Evolutionary conservation across 2,797 vertebrate genomes (phyloP).

Genomic region (Catamblyrhynchus diadema): DNA sequence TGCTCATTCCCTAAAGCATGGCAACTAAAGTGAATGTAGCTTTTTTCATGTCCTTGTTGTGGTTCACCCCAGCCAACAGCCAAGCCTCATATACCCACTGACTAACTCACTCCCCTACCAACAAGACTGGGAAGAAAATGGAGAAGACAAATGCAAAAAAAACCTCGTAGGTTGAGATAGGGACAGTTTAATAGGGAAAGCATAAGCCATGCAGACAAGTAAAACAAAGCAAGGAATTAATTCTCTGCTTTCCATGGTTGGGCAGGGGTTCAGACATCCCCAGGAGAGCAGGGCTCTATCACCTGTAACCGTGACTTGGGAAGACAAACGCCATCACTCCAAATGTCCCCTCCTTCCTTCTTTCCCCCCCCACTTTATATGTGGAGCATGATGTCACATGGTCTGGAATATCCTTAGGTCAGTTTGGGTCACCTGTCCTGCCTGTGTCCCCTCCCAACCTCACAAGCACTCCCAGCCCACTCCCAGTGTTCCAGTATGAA

Average conservation of each 20-base stretch:
- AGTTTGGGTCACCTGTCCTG: background rate
- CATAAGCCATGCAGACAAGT: background rate
- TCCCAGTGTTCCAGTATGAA: accelerated
- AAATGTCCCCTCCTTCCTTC: background rate
- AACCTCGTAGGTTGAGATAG: accelerated
- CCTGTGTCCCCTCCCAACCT: background rate
- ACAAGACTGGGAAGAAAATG: accelerated
- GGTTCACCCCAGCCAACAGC: background rate
- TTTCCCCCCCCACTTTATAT: accelerated
- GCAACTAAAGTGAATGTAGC: accelerated
- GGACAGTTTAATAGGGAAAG: background rate
- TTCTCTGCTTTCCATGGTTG: accelerated
- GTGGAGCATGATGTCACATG: background rate
- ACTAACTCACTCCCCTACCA: background rate
- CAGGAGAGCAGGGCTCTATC: background rate
- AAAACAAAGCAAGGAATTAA: background rate
- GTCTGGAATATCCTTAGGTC: background rate
- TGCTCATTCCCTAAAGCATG: background rate
- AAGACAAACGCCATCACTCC: background rate
- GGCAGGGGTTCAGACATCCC: background rate
- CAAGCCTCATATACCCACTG: background rate
- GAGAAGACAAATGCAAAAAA: background rate
- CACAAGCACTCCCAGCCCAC: background rate
- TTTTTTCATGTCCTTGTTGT: background rate
- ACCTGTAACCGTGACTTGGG: background rate